Evolutionary conservation across 2,888 invertebrate species (phyloP).

Genomic region (Lymantria monacha): DNA sequence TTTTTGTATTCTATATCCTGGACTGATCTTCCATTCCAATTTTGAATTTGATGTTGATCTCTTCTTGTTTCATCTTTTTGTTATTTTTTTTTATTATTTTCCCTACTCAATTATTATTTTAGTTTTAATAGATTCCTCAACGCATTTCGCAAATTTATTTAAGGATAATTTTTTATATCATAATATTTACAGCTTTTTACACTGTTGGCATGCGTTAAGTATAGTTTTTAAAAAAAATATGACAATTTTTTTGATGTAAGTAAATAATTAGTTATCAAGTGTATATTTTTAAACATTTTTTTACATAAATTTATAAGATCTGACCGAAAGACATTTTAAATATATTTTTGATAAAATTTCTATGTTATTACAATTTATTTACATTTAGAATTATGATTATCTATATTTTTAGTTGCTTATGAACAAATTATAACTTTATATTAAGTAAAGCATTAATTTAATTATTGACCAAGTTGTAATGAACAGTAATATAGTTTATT

Average conservation of each 20-base stretch:
- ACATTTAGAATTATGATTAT: conserved; percentile 6
- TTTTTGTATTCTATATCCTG: conserved; percentile 10
- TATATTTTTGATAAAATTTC: conserved; percentile 23
- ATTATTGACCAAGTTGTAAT: conserved; percentile 28
- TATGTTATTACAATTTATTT: conserved; percentile 16
- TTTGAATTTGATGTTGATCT: conserved; percentile 27
- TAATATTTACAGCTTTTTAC: conserved; percentile 6
- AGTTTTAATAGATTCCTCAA: conserved; percentile 2
- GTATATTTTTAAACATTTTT: conserved; percentile 8
- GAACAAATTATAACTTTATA: conserved; percentile 9
- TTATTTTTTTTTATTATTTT: conserved; percentile 4
- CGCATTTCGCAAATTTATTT: conserved; percentile 2
- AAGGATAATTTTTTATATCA: conserved; percentile 1
- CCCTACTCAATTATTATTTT: neutral
- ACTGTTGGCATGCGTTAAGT: neutral
- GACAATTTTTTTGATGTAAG: neutral
- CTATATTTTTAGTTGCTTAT: conserved; percentile 6
- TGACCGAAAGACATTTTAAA: conserved; percentile 21
- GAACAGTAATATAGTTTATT: conserved; percentile 21
- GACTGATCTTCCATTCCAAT: conserved; percentile 45
- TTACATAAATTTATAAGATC: conserved; percentile 11
- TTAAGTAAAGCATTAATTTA: conserved; percentile 12
- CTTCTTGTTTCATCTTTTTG: neutral
- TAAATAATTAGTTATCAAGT: conserved; percentile 16
- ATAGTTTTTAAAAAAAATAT: neutral